Percentiles rank a stretch among this genome's conserved stretches.
These are phyloP conservation scores for Diabrotica balteata DNA, from an alignment of 2,888 invertebrate species.

Conservation along the genomic window DNA sequence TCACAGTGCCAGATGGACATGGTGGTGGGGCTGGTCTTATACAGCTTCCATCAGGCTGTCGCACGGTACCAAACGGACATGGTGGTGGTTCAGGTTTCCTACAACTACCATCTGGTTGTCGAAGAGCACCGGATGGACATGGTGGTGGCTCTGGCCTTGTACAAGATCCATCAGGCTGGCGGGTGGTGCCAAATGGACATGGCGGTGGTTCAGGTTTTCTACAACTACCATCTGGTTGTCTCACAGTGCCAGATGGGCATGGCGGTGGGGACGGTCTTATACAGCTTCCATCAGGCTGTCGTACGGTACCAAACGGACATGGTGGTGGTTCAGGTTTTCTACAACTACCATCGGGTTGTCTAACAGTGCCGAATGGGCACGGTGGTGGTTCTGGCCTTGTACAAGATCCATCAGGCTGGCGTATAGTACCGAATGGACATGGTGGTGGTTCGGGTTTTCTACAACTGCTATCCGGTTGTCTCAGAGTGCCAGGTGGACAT, in stretches of 20 bases:
- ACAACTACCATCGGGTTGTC: constrained; percentile 28
- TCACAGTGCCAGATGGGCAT: constrained; percentile 21
- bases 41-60: constrained; percentile 23
- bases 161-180: constrained; percentile 29
- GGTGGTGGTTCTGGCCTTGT: constrained; percentile 16
- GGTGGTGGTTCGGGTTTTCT: constrained; percentile 2
- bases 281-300: constrained; percentile 19
- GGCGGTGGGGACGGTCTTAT: constrained; percentile 20
- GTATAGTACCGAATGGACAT: constrained; percentile 24
- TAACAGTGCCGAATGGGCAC: constrained; percentile 31
- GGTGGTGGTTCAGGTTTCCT: constrained; percentile 17
- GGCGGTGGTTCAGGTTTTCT: constrained; percentile 20
- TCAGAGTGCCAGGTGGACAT: constrained; percentile 25
- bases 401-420: constrained; percentile 25
- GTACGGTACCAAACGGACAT: constrained; percentile 22
- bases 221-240: constrained; percentile 30
- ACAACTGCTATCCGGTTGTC: constrained; percentile 28
- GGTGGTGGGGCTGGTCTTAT: constrained; percentile 19
- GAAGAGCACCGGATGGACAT: constrained; percentile 24
- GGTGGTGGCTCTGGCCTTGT: constrained; percentile 25
- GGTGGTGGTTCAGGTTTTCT: constrained; percentile 1
- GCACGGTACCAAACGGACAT: constrained; percentile 25
- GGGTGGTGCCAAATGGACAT: constrained; percentile 38
- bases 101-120: constrained; percentile 27
- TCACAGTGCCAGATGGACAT: constrained; percentile 27